Conservation (phyloP, 2,113 vertebrate genomes). For the Erythrocercus mccallii region DNA sequence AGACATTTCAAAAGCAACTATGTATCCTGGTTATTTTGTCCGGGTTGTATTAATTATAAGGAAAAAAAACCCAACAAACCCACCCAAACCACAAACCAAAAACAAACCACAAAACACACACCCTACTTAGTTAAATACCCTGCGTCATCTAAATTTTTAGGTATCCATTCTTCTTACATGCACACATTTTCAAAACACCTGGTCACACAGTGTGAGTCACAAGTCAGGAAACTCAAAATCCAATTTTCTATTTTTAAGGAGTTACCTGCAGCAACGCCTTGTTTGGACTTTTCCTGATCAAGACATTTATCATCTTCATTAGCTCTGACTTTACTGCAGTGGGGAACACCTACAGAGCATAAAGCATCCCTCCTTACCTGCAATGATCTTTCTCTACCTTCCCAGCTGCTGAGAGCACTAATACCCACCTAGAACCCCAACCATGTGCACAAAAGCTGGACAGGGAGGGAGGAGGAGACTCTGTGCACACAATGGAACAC, state of each 20-base stretch:
- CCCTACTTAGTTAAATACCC: not conserved
- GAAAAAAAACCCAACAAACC: not conserved
- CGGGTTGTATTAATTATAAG: not conserved
- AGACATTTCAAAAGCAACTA: not conserved
- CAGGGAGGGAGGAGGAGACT: not conserved
- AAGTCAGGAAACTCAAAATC: not conserved
- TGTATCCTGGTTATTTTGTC: not conserved
- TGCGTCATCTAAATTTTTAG: slow-evolving; percentile 1
- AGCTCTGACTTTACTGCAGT: not conserved
- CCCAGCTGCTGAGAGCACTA: not conserved
- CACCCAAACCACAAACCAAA: not conserved
- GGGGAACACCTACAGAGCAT: not conserved
- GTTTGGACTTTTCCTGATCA: not conserved
- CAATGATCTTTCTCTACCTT: not conserved
- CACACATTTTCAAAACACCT: slow-evolving; percentile 9
- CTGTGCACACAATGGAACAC: rapidly evolving
- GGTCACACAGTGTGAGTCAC: slow-evolving; percentile 9
- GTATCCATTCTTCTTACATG: not conserved
- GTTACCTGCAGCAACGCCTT: not conserved
- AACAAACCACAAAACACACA: not conserved
- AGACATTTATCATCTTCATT: not conserved
- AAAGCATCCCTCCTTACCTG: not conserved
- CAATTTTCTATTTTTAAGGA: not conserved
- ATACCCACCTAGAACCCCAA: not conserved
- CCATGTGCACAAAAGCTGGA: not conserved